These are phyloP conservation scores for Scytalopus superciliaris DNA, from an alignment of 2,113 vertebrate species.

Conservation along the genomic window DNA sequence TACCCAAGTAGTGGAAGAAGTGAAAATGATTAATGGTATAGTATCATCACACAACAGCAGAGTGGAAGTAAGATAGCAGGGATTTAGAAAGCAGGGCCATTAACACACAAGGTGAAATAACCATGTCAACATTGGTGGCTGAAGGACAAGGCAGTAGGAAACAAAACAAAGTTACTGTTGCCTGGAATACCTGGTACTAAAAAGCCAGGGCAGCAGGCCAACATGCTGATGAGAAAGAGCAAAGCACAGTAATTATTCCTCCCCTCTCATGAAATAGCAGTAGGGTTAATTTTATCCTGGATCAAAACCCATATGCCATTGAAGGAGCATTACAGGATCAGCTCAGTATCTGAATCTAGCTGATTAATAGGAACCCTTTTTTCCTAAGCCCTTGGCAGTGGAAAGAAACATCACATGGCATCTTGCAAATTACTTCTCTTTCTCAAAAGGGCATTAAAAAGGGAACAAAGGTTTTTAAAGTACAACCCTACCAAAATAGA, in stretches of 20 bases:
- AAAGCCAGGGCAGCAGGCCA: constrained; percentile 16
- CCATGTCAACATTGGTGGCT: neutral
- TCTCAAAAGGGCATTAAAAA: neutral
- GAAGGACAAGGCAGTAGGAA: neutral
- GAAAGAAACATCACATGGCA: neutral
- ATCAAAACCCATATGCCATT: neutral
- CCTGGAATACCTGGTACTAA: neutral
- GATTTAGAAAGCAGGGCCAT: neutral
- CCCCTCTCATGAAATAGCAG: neutral
- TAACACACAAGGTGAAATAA: constrained; percentile 4
- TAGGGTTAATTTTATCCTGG: neutral
- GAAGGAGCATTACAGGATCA: neutral
- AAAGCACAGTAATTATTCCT: neutral
- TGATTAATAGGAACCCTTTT: neutral
- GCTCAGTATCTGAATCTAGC: neutral
- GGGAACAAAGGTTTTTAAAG: neutral
- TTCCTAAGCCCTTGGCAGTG: neutral
- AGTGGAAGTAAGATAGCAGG: neutral
- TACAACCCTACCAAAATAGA: neutral
- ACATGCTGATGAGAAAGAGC: neutral
- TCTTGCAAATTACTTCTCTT: neutral
- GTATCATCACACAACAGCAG: neutral
- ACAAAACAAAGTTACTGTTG: neutral
- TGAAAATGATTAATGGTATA: constrained; percentile 23
- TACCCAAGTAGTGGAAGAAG: neutral